phyloP scores from a whole-genome alignment of 2,888 invertebrate genomes.

The Cryptophagus acutangulus region DNA sequence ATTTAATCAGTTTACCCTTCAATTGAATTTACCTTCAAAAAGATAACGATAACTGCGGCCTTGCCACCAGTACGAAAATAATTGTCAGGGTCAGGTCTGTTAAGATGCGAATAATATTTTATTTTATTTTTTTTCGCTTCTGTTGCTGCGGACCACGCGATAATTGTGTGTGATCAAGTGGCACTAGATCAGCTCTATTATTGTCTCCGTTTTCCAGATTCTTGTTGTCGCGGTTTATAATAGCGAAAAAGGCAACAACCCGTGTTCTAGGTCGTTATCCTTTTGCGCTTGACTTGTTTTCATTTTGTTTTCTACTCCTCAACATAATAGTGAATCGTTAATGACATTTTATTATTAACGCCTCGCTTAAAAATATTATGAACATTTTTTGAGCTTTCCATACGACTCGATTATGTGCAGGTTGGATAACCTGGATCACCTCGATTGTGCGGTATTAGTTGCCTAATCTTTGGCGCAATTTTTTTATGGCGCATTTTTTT shows the following conservation, averaged over 20 bases:
- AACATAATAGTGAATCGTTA: slow-evolving; percentile 4
- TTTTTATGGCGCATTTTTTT: no score
- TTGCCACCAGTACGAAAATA: slow-evolving; percentile 36
- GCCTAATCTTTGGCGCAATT: neutral
- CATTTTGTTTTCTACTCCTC: slow-evolving; percentile 6
- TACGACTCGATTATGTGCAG: no score
- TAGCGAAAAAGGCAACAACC: slow-evolving; percentile 27
- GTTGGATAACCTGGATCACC: no score
- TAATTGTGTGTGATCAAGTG: slow-evolving; percentile 1
- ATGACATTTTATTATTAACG: slow-evolving; percentile 3
- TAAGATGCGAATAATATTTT: no score
- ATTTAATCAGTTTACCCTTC: neutral
- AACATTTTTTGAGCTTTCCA: no score
- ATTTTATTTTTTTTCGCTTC: slow-evolving; percentile 1
- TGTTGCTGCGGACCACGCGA: neutral
- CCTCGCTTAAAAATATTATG: no score
- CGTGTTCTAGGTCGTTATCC: slow-evolving; percentile 27
- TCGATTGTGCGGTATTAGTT: neutral
- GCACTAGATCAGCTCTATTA: slow-evolving; percentile 5
- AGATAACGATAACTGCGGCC: slow-evolving; percentile 32
- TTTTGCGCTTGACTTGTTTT: slow-evolving; percentile 12
- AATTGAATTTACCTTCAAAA: slow-evolving; percentile 22
- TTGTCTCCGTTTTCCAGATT: slow-evolving; percentile 8
- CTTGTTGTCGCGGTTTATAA: slow-evolving; percentile 11
- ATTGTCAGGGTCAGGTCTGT: slow-evolving; percentile 47